Evolutionary conservation across 1,140 invertebrate genomes (phyloP), one percentile per base, ranked within the genome.

Genomic region (Nasonia vitripennis): DNA sequence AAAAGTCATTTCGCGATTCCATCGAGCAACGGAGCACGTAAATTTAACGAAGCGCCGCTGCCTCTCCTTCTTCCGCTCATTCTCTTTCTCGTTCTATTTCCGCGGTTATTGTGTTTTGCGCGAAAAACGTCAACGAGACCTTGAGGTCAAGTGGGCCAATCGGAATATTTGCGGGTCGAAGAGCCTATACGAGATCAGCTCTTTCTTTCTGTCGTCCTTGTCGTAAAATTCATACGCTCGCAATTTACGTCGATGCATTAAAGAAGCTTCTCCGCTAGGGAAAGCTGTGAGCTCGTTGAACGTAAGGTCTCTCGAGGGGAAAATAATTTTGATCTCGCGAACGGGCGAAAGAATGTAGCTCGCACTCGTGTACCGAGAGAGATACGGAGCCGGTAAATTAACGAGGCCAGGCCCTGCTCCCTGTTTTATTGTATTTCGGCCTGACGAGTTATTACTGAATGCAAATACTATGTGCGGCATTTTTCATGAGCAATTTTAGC

Each of bases 101-200:
- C 31, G 62, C 0, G 6, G 45, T 34, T 67, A 83, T 77, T 82
- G 81, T 75, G 34, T 12, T 74, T 75, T 75, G 14, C 9, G 74
- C 55, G 55, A 48, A 78, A 83, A 77, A 67, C 62, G 67, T 70
- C 37, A 51, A 84, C 34, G 67, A 73, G 48, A 79, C 75, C 68
- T 31, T 51, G 71, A 34, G 68, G 78, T 85, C 78, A 80, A 85
- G 78, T 77, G 86, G 84, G 78, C 31, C 77, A 84, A 78, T 84
- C 83, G 23, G 23, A 75, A n/a, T 27, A 27, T 78, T 78, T 37
- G 27, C 23, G 75, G 79, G 5, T 37, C 34, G 34, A 37, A 37
- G 2, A 37, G 34, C 34, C 34, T 37, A 23, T 77, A 78, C 45
- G 9, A 9, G 45, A 48, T 48, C 45, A 12, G 0, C 34, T n/a